Evolutionary conservation across 2,797 vertebrate species (phyloP).

Genomic region (Alosa sapidissima): DNA sequence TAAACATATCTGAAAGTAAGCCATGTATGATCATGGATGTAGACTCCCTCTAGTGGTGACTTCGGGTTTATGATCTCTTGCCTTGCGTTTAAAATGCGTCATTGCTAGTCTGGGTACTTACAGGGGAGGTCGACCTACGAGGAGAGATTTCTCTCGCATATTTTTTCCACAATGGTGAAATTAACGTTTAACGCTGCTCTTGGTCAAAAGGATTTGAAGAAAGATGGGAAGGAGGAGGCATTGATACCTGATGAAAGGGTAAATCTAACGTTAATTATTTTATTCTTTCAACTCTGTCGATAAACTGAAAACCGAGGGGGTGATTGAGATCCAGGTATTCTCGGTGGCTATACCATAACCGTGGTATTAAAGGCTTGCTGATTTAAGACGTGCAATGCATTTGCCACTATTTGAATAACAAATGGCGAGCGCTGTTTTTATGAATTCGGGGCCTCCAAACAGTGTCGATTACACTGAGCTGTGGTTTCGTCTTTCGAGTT

Average conservation of each 20-base stretch:
- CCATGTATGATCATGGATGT: neutral
- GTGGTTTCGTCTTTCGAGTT: slow-evolving; percentile 22
- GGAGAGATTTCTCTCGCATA: neutral
- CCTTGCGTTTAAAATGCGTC: slow-evolving; percentile 13
- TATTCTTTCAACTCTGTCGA: slow-evolving; percentile 13
- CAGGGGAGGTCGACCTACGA: slow-evolving; percentile 23
- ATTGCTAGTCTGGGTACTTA: slow-evolving; percentile 18
- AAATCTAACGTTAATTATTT: slow-evolving; percentile 41
- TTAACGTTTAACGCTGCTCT: slow-evolving; percentile 54
- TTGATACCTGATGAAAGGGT: slow-evolving; percentile 56
- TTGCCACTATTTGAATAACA: neutral
- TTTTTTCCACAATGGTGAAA: slow-evolving; percentile 54
- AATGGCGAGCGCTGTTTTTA: slow-evolving; percentile 1
- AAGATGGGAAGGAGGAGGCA: slow-evolving; percentile 51
- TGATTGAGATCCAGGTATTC: neutral
- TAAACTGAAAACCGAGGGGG: neutral
- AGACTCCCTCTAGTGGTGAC: slow-evolving; percentile 1
- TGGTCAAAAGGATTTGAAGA: slow-evolving; percentile 55
- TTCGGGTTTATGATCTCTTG: neutral
- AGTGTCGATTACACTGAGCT: slow-evolving; percentile 24
- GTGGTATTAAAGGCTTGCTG: neutral
- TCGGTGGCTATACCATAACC: neutral
- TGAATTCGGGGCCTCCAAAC: slow-evolving; percentile 5
- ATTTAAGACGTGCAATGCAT: neutral
- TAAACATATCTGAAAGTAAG: neutral